Evolutionary conservation across 2,888 invertebrate genomes (phyloP).

Genomic region (Microctonus hyperodae): DNA sequence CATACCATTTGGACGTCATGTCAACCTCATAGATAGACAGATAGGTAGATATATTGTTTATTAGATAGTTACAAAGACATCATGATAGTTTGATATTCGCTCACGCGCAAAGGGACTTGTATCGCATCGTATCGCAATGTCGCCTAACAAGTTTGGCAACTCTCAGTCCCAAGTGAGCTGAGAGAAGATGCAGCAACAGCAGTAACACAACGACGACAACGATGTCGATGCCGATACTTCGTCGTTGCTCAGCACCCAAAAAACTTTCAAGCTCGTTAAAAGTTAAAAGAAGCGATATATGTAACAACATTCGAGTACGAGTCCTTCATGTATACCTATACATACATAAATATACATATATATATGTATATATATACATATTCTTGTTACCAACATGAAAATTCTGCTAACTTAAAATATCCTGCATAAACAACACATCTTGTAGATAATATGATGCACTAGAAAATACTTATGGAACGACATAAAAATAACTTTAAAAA

Average conservation of each 20-base stretch:
- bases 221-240: conserved; percentile 11
- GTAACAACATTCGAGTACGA: background rate
- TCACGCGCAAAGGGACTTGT: conserved; percentile 24
- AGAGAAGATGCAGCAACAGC: conserved; percentile 9
- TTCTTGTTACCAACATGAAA: background rate
- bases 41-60: too few relatives aligned
- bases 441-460: background rate
- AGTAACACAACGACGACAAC: background rate
- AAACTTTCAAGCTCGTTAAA: conserved; percentile 51
- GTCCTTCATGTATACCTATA: background rate
- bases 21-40: too few relatives aligned
- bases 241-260: conserved; percentile 19
- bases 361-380: background rate
- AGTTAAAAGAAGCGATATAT: conserved; percentile 39
- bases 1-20: too few relatives aligned
- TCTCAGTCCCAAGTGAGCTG: conserved; percentile 26
- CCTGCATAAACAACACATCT: background rate
- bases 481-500: too few relatives aligned
- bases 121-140: conserved; percentile 16
- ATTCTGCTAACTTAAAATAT: conserved; percentile 6
- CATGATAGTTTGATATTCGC: background rate
- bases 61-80: background rate
- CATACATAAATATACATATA: background rate
- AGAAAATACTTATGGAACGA: background rate
- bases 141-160: conserved; percentile 32